Percentiles rank a stretch among this genome's conserved stretches.
Evolutionary conservation across 2,888 invertebrate genomes (phyloP).

Genomic region (Dicyrtoma fusca): DNA sequence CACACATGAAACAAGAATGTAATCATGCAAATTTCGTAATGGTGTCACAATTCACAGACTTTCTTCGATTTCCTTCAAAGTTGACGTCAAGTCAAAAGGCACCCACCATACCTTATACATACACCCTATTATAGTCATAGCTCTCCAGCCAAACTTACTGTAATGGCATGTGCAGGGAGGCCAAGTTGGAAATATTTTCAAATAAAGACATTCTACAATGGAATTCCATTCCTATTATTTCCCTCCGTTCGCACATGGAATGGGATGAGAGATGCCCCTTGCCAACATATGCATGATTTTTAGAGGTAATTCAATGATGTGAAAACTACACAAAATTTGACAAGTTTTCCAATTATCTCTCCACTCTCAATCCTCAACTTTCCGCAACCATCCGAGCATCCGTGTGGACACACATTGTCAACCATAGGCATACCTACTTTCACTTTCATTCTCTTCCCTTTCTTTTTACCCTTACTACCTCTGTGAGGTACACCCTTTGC

Average conservation of each 20-base stretch:
- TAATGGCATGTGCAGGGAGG: too few relatives aligned
- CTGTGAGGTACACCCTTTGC: too few relatives aligned
- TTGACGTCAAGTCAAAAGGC: too few relatives aligned
- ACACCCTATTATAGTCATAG: too few relatives aligned
- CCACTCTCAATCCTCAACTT: neutral
- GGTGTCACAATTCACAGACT: slow-evolving; percentile 19
- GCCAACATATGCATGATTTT: neutral
- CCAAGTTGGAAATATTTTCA: too few relatives aligned
- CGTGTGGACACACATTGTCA: slow-evolving; percentile 5
- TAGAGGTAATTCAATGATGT: slow-evolving; percentile 9
- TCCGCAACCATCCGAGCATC: too few relatives aligned
- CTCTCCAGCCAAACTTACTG: too few relatives aligned
- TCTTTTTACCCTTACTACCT: neutral
- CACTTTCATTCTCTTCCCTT: neutral
- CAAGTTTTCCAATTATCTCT: slow-evolving; percentile 29
- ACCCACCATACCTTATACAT: too few relatives aligned
- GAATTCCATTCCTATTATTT: too few relatives aligned
- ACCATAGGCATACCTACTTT: neutral
- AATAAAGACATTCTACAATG: neutral
- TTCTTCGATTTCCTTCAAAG: too few relatives aligned
- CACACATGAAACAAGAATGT: slow-evolving; percentile 14
- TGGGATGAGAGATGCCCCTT: too few relatives aligned
- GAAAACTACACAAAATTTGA: slow-evolving; percentile 25
- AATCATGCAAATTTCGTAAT: slow-evolving; percentile 8
- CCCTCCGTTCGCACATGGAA: too few relatives aligned